Percentiles rank a stretch among this genome's conserved stretches.
These are phyloP conservation scores for Trimorus sp. DNA, from an alignment of 2,888 invertebrate species.

Conservation along the genomic window DNA sequence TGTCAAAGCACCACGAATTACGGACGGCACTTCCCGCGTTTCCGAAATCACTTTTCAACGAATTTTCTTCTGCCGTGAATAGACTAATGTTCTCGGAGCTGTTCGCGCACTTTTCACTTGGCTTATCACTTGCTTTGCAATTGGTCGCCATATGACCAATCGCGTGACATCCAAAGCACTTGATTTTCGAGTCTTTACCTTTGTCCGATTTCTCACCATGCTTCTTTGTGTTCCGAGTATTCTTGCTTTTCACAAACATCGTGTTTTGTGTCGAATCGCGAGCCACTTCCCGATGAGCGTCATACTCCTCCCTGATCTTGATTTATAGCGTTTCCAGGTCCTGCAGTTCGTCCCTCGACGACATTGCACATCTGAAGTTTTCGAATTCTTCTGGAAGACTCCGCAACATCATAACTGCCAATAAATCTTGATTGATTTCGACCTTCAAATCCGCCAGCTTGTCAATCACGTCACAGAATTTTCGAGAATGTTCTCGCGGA, in stretches of 20 bases:
- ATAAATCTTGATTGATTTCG: conserved; percentile 13
- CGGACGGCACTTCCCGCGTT: background rate
- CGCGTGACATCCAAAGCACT: conserved; percentile 8
- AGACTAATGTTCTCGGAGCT: background rate
- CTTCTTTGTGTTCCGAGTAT: background rate
- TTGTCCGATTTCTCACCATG: background rate
- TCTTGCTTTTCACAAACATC: conserved; percentile 20
- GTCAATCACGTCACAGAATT: conserved; percentile 9
- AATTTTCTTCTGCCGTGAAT: background rate
- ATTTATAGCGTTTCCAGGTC: conserved; percentile 1
- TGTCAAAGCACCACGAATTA: conserved; percentile 39
- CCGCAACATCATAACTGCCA: conserved; percentile 5
- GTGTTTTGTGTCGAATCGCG: background rate
- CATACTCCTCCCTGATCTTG: conserved; percentile 16
- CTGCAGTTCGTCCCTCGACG: conserved; percentile 16
- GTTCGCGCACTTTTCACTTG: background rate
- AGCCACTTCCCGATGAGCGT: background rate
- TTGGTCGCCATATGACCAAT: conserved; percentile 45
- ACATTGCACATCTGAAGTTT: conserved; percentile 28
- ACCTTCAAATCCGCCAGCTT: conserved; percentile 22
- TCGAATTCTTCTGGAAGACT: conserved; percentile 27
- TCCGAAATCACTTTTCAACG: background rate
- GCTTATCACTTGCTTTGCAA: conserved; percentile 14
- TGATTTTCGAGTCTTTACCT: conserved; percentile 7
- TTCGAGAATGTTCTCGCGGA: conserved; percentile 1